Conservation (phyloP, 2,888 invertebrate species). For the Macrophya alboannulata region DNA sequence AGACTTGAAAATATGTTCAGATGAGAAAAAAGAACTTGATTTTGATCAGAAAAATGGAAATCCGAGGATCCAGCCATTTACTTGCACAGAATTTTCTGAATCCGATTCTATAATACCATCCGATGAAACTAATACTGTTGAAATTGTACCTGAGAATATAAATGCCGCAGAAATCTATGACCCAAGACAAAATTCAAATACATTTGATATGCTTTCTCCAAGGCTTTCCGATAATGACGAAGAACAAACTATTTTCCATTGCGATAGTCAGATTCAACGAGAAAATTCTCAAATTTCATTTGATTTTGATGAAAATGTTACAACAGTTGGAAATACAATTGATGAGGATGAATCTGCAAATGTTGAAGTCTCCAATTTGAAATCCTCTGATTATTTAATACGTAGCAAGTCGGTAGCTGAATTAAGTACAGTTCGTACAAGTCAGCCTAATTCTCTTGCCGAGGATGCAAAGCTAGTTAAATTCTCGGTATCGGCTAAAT, state of each 20-base stretch:
- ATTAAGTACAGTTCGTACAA: slow-evolving; percentile 7
- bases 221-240: neutral
- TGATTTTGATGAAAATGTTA: neutral
- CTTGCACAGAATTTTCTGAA: neutral
- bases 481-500: slow-evolving; percentile 73
- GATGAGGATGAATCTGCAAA: neutral
- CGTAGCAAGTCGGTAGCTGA: slow-evolving; percentile 16
- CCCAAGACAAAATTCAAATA: neutral
- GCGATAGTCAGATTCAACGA: neutral
- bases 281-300: neutral
- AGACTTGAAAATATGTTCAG: neutral
- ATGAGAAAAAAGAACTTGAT: neutral
- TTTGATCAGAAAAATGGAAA: slow-evolving; percentile 1
- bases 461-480: slow-evolving; percentile 74
- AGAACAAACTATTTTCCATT: neutral
- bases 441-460: slow-evolving; percentile 57
- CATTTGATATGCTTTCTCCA: neutral
- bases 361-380: neutral
- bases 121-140: neutral
- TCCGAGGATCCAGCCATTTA: neutral
- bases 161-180: neutral
- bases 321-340: neutral
- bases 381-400: neutral
- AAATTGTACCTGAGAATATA: slow-evolving; percentile 21
- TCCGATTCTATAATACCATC: slow-evolving; percentile 1